Evolutionary conservation across 2,113 vertebrate genomes (phyloP).

Genomic region (Galbula dea): DNA sequence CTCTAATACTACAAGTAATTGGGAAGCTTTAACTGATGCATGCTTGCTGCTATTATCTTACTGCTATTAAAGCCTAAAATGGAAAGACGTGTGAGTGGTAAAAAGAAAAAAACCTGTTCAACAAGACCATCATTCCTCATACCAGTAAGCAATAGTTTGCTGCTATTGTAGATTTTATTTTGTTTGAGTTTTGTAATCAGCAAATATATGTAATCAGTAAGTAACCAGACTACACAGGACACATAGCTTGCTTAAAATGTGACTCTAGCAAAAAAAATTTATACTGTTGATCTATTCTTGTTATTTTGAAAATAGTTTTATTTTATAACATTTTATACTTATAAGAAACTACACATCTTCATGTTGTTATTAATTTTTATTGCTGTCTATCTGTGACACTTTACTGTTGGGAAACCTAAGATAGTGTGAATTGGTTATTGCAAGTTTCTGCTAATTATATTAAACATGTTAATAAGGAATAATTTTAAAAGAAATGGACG

Average conservation of each 20-base stretch:
- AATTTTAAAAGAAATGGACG: constrained; percentile 47
- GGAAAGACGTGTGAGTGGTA: constrained; percentile 22
- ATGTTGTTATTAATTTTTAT: constrained; percentile 67
- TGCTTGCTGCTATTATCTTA: constrained; percentile 49
- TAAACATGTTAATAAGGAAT: constrained; percentile 39
- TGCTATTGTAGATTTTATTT: constrained; percentile 20
- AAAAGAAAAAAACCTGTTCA: not conserved
- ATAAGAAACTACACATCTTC: constrained; percentile 42
- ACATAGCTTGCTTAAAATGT: constrained; percentile 53
- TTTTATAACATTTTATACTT: constrained; percentile 72
- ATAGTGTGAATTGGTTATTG: not conserved
- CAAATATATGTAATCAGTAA: constrained; percentile 47
- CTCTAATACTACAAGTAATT: constrained; percentile 49
- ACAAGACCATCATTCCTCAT: constrained; percentile 28
- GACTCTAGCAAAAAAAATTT: constrained; percentile 29
- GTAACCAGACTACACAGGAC: not conserved
- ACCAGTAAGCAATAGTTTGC: constrained; percentile 52
- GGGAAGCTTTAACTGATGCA: constrained; percentile 57
- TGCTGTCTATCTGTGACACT: constrained; percentile 62
- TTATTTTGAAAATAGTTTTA: constrained; percentile 55
- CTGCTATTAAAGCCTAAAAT: constrained; percentile 36
- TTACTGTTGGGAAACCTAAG: constrained; percentile 58
- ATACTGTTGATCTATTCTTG: constrained; percentile 33
- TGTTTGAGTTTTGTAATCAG: constrained; percentile 40
- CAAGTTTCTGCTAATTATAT: constrained; percentile 27